Percentiles rank a stretch among this genome's conserved stretches.
phyloP scores from a whole-genome alignment of 2,888 invertebrate genomes.

The Prosapia bicincta region DNA sequence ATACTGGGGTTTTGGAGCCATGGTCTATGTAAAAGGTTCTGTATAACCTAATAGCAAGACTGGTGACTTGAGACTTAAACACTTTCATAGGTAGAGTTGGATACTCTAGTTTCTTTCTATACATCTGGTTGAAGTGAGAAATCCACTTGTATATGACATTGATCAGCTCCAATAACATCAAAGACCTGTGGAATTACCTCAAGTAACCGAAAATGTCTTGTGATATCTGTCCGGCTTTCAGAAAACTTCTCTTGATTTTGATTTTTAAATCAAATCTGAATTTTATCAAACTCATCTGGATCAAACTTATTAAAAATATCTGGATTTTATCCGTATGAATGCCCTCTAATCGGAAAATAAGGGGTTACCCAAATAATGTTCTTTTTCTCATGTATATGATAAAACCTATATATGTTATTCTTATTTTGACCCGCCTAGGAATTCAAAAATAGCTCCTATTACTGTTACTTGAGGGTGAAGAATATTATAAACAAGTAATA shows the following conservation, averaged over 20 bases:
- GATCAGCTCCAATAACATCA: neutral
- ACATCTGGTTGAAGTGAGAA: neutral
- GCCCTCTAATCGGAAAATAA: constrained; percentile 41
- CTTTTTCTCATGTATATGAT: constrained; percentile 22
- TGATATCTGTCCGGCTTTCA: neutral
- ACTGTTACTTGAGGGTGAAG: too few species aligned
- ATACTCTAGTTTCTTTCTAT: neutral
- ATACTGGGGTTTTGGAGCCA: neutral
- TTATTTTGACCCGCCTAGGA: constrained; percentile 36
- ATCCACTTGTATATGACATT: neutral
- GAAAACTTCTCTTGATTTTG: neutral
- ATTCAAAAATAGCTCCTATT: too few species aligned
- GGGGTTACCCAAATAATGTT: constrained; percentile 16
- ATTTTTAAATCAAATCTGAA: neutral
- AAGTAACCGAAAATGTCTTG: neutral
- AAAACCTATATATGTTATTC: constrained; percentile 29
- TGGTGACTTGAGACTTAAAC: neutral
- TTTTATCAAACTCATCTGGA: neutral
- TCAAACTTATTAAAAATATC: too few species aligned
- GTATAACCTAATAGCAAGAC: neutral
- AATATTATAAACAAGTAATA: too few species aligned
- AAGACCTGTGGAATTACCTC: neutral
- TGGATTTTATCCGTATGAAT: too few species aligned
- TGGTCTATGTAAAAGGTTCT: neutral
- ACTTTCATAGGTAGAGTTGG: neutral